A percentile compares a stretch with the other conserved stretches of the same genome.
These are phyloP conservation scores for Acromyrmex echinatior DNA, from an alignment of 1,140 invertebrate species.

Conservation along the genomic window DNA sequence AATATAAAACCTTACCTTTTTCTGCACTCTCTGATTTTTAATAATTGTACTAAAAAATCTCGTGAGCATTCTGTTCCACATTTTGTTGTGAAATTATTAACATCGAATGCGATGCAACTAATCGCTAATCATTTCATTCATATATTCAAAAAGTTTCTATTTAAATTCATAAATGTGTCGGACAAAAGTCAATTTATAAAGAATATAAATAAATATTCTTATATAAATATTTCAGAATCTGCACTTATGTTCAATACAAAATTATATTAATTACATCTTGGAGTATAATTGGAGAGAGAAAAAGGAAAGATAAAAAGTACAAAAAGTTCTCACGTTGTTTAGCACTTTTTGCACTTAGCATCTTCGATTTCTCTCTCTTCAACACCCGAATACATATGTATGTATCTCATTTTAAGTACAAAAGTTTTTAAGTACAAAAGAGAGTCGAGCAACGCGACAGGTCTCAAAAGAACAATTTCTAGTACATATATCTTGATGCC, in stretches of 20 bases:
- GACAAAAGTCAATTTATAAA: neutral
- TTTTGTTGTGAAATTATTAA: neutral
- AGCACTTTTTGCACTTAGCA: no score
- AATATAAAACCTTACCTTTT: neutral
- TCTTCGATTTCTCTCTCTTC: no score
- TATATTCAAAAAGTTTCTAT: neutral
- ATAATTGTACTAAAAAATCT: neutral
- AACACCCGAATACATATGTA: no score
- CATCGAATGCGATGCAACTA: neutral
- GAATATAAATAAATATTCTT: neutral
- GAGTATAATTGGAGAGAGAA: neutral
- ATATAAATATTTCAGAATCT: neutral
- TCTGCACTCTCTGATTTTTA: neutral
- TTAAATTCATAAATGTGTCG: neutral
- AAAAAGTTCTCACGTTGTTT: neutral
- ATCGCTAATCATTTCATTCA: neutral
- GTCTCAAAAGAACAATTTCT: no score
- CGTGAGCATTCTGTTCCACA: neutral
- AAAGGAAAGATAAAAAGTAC: neutral
- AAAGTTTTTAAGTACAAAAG: no score
- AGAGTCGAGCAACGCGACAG: no score
- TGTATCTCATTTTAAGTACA: no score
- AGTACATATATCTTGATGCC: no score
- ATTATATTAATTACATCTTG: neutral
- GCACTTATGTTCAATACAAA: neutral